Evolutionary conservation across 2,797 vertebrate genomes (phyloP), one percentile per base, ranked within the genome.

Genomic region (Lates japonicus): DNA sequence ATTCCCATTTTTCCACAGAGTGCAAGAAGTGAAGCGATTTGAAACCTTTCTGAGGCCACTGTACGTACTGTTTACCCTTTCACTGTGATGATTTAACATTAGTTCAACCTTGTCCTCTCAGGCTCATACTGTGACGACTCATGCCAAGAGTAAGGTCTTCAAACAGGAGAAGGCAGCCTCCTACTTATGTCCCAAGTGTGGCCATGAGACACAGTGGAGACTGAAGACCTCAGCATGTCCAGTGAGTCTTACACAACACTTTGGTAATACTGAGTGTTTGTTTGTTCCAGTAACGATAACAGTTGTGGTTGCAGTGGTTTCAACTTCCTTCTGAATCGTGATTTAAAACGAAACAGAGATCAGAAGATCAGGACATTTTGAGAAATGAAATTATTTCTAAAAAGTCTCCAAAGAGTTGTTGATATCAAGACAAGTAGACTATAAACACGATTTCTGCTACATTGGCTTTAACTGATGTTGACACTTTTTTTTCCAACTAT

Each of bases 151-250:
- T 91, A 99, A 99, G 72, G 97, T 99, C 37, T 99, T 98, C 90
- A 99, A 99, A 84, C 97, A 98, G 75, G 98, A 99, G 87, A 99
- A 99, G 74, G n/a, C n/a, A n/a, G n/a, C n/a, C n/a, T n/a, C n/a
- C n/a, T n/a, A n/a, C n/a, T n/a, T n/a, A n/a, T n/a, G n/a, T 79
- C 98, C 98, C 3, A 99, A 99, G 86, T 99, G 98, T 82, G 98
- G 98, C 29, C 98, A 99, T 1, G 98, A 99, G 93, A 99, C 98
- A 1, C 98, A 99, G 93, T n/a, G n/a, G 96, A 99, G 94, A 99
- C 98, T 41, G 99, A 99, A 94, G 97, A 99, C 82, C 96, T 99
- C 72, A 99, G 98, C 98, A 99, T 99, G 97, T 99, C 98, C 84
- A 99, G 98, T 99, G 94, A 99, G 98, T 95, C 2, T 19, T 4